Evolutionary conservation across 2,888 invertebrate species (phyloP), one percentile per base, ranked within the genome.

Genomic region (Pharmacophagus antenor): DNA sequence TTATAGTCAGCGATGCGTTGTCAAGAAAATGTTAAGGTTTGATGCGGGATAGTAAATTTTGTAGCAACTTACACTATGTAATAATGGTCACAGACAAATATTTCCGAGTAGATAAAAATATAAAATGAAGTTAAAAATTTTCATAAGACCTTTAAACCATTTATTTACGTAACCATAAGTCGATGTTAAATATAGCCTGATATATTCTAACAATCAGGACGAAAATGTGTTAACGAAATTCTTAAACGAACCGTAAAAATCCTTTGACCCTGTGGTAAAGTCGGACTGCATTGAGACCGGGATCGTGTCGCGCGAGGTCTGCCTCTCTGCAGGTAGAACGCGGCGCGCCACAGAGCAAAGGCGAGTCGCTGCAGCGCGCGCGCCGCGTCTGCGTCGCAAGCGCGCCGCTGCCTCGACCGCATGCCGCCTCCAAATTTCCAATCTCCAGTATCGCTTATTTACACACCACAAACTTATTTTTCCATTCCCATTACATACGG

Each of bases 301-400:
- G 70, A 52, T 0, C 70, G 71, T 1, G 70, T 58, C 0, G 65
- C 66, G 2, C 60, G 64, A 2, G 71, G 64, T 1, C 77, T 80
- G 20, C 84, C 85, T 72, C 92, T 81, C 79, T 95, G 94, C 67
- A 95, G 91, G 75, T 94, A 93, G 76, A 95, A 93, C 47, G 94
- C 94, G 57, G 94, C 94, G 68, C 94, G 93, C 94, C 95, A 95
- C 63, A 95, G 89, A 27, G 95, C 94, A 73, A 95, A 95, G 42
- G 95, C 95, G 37, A 95, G 92, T 60, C 94, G 92, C 72, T 95
- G 94, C 63, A 95, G 85, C 67, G 94, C 88, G 61, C 92, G 92
- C 66, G 92, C 92, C 12, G 93, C 92, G 51, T 93, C 92, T 69
- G 83, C 84, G 61, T 85, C 85, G 56, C 70, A 70, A 62, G 71